Evolutionary conservation across 2,113 vertebrate genomes (phyloP).

Genomic region (Labeo rohita): DNA sequence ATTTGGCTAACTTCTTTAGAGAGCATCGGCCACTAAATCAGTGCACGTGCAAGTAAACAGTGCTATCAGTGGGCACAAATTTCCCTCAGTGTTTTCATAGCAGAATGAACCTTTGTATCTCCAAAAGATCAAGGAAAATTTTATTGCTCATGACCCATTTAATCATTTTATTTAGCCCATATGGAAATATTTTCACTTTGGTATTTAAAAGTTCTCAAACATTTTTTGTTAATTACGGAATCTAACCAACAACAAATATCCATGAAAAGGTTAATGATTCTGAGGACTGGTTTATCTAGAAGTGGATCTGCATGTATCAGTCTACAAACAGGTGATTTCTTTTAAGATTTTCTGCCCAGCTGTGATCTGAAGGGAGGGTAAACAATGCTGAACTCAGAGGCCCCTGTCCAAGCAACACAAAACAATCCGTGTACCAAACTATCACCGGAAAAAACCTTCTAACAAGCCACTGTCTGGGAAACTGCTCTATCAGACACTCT

Average conservation of each 20-base stretch:
- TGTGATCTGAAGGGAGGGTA: constrained; percentile 47
- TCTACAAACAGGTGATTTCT: constrained; percentile 26
- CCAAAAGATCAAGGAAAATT: background rate
- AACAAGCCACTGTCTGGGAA: constrained; percentile 69
- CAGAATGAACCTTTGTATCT: background rate
- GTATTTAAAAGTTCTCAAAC: background rate
- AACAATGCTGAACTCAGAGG: constrained; percentile 46
- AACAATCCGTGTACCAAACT: constrained; percentile 66
- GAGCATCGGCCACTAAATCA: background rate
- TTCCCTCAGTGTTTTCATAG: constrained; percentile 1
- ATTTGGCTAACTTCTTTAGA: constrained; percentile 13
- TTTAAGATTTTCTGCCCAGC: constrained; percentile 45
- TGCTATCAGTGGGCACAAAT: background rate
- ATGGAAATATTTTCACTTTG: background rate
- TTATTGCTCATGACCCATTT: background rate
- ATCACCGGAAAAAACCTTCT: constrained; percentile 68
- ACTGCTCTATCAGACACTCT: constrained; percentile 63
- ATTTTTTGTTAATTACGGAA: background rate
- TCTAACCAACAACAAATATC: background rate
- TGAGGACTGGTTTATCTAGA: constrained; percentile 6
- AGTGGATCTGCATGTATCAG: constrained; percentile 58
- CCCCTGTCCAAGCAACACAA: constrained; percentile 58
- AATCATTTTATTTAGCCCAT: background rate
- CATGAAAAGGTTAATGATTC: background rate
- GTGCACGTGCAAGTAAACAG: background rate